These are phyloP conservation scores for Ylistrum balloti DNA, from an alignment of 1,140 invertebrate genomes.

Conservation along the genomic window DNA sequence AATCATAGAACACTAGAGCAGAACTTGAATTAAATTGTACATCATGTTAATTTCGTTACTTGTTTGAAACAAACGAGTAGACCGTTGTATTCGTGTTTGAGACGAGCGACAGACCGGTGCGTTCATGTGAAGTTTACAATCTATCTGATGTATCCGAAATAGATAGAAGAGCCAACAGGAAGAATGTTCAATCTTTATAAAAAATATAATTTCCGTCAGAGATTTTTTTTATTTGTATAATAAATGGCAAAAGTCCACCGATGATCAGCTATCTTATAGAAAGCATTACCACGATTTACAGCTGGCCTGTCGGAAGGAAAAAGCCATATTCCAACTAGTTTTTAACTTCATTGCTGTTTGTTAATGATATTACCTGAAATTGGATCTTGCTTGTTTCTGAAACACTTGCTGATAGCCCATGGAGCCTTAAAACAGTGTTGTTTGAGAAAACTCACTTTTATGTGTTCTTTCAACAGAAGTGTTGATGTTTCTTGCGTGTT, in stretches of 20 bases:
- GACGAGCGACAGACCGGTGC: too few species aligned
- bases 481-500: too few species aligned
- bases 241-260: slow-evolving; percentile 17
- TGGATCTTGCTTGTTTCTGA: background rate
- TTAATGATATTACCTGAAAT: background rate
- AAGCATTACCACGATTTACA: background rate
- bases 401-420: background rate
- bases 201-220: background rate
- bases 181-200: background rate
- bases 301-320: background rate
- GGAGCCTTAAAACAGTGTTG: background rate
- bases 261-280: background rate
- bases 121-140: background rate
- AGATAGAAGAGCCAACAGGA: background rate
- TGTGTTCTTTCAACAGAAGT: background rate
- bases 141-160: background rate
- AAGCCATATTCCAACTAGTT: background rate
- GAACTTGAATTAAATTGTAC: background rate
- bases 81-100: slow-evolving; percentile 28
- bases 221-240: background rate
- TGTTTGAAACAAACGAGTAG: background rate
- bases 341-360: background rate
- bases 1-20: background rate
- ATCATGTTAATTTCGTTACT: slow-evolving; percentile 1
- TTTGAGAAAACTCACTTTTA: background rate